phyloP scores from a whole-genome alignment of 2,888 invertebrate genomes.

The Pollenia angustigena region DNA sequence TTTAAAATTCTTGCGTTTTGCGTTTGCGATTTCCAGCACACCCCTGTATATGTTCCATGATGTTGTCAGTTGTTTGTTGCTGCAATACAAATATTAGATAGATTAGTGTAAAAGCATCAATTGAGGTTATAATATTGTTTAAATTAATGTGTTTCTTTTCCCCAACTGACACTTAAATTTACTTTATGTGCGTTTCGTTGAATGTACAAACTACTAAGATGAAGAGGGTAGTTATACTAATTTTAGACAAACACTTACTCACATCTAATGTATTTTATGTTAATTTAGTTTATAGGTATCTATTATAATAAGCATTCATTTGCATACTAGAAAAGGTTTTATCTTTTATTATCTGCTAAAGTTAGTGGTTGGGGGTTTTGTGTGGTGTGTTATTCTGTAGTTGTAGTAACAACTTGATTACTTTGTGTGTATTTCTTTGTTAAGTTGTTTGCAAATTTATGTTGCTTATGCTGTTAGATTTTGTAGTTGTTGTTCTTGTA shows the following conservation, averaged over 20 bases:
- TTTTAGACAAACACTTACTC: not conserved
- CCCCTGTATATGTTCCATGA: not conserved
- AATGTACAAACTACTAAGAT: too few relatives aligned
- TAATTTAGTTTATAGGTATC: not conserved
- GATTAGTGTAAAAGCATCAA: constrained; percentile 21
- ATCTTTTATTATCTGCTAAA: not conserved
- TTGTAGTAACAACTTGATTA: not conserved
- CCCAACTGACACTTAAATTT: not conserved
- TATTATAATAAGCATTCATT: not conserved
- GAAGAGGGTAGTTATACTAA: not conserved
- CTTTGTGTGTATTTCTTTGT: constrained; percentile 10
- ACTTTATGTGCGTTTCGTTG: not conserved
- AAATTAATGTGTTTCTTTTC: not conserved
- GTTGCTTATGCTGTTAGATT: constrained; percentile 4
- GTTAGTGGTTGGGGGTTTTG: not conserved
- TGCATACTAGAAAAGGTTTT: not conserved
- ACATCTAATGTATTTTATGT: not conserved
- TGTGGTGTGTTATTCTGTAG: not conserved
- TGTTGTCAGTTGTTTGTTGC: constrained; percentile 13
- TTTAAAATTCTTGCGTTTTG: too few relatives aligned
- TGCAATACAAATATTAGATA: not conserved
- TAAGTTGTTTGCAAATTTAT: constrained; percentile 22
- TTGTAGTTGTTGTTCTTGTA: not conserved
- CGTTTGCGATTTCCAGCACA: too few relatives aligned
- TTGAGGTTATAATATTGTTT: constrained; percentile 54